Percentiles rank a stretch among this genome's conserved stretches.
Conservation (phyloP, 1,140 invertebrate genomes). For the Caenorhabditis latens region DNA sequence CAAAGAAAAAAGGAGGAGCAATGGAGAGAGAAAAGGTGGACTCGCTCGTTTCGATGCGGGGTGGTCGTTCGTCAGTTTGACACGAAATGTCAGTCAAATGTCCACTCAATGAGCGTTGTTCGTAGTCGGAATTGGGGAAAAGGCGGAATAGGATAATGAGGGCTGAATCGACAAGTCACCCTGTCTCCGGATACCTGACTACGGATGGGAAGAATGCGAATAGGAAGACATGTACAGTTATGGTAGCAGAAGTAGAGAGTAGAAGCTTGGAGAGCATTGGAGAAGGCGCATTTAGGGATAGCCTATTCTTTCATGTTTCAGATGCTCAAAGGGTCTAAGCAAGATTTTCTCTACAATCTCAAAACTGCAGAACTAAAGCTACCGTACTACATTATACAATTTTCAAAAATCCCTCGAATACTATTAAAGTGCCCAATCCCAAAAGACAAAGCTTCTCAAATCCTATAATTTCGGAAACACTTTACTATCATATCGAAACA, state of each 20-base stretch:
- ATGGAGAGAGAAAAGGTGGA: constrained; percentile 13
- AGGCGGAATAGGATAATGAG: constrained; percentile 49
- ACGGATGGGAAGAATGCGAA: neutral
- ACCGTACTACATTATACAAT: too few relatives aligned
- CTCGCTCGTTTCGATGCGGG: neutral
- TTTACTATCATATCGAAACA: neutral
- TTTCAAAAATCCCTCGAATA: too few relatives aligned
- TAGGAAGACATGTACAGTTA: neutral
- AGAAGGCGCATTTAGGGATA: too few relatives aligned
- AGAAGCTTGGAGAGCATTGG: too few relatives aligned
- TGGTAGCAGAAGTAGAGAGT: neutral
- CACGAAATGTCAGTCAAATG: constrained; percentile 54
- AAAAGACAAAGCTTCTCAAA: too few relatives aligned
- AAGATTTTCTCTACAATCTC: too few relatives aligned
- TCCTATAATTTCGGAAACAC: neutral
- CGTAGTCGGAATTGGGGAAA: neutral
- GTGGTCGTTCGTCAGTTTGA: constrained; percentile 52
- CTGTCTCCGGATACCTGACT: neutral
- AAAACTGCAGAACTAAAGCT: too few relatives aligned
- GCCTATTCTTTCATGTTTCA: too few relatives aligned
- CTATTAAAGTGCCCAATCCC: too few relatives aligned
- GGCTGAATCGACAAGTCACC: neutral
- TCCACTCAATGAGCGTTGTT: constrained; percentile 53
- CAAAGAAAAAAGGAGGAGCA: constrained; percentile 36
- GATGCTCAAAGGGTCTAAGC: too few relatives aligned